Conservation (phyloP, 2,888 invertebrate species). For the Dryococelus australis region DNA sequence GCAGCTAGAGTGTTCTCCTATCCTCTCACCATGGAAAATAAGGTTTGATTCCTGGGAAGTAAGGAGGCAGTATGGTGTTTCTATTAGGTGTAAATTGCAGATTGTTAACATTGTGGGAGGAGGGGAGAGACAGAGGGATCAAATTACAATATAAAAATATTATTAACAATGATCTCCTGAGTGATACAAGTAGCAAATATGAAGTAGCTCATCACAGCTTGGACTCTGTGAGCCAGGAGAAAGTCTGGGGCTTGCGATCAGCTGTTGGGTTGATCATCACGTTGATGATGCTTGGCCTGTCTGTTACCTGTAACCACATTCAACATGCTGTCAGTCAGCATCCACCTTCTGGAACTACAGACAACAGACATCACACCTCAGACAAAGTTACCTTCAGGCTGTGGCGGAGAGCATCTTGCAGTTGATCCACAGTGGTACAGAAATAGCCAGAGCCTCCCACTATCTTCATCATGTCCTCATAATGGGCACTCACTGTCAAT, state of each 20-base stretch:
- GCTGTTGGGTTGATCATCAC: constrained; percentile 88
- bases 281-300: constrained; percentile 88
- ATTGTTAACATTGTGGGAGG: too few relatives aligned
- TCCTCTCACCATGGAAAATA: too few relatives aligned
- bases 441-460: constrained; percentile 84
- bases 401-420: constrained; percentile 73
- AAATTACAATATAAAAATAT: too few relatives aligned
- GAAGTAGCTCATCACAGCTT: constrained; percentile 69
- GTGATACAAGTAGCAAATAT: too few relatives aligned
- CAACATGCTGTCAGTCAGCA: constrained; percentile 24
- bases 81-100: too few relatives aligned
- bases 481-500: constrained; percentile 78
- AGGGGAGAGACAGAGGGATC: too few relatives aligned
- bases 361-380: background rate
- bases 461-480: constrained; percentile 90
- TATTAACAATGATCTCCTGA: too few relatives aligned
- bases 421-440: constrained; percentile 78
- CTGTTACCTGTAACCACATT: constrained; percentile 61
- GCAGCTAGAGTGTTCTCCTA: too few relatives aligned
- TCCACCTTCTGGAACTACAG: background rate
- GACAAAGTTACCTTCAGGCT: constrained; percentile 64
- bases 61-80: too few relatives aligned
- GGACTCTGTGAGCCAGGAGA: constrained; percentile 92
- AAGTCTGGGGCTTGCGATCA: constrained; percentile 89
- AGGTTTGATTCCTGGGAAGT: too few relatives aligned